phyloP scores from a whole-genome alignment of 1,140 invertebrate genomes.

The Drosophila setifemur region DNA sequence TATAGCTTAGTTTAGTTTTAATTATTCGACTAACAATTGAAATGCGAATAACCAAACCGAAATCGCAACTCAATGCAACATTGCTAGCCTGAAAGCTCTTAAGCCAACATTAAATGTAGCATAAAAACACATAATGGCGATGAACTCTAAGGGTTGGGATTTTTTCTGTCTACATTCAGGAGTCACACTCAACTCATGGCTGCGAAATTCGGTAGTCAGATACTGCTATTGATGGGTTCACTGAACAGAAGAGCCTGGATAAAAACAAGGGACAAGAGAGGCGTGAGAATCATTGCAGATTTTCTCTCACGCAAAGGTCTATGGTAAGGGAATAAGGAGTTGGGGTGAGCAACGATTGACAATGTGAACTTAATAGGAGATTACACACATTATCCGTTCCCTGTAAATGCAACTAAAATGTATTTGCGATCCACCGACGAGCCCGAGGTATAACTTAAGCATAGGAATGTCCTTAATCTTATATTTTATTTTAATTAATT shows the following conservation, averaged over 20 bases:
- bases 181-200: conserved; percentile 25
- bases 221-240: conserved; percentile 66
- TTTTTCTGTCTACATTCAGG: conserved; percentile 31
- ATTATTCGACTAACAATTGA: not conserved
- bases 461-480: no score
- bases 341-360: conserved; percentile 56
- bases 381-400: conserved; percentile 81
- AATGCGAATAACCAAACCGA: conserved; percentile 14
- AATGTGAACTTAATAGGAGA: conserved; percentile 82
- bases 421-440: conserved; percentile 79
- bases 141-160: conserved; percentile 20
- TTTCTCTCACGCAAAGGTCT: conserved; percentile 66
- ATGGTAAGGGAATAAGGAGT: not conserved
- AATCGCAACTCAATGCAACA: conserved; percentile 64
- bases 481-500: no score
- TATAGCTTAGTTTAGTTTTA: not conserved
- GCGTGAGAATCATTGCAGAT: conserved; percentile 81
- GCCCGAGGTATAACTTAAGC: no score
- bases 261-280: conserved; percentile 40
- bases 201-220: conserved; percentile 36
- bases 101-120: conserved; percentile 83
- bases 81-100: conserved; percentile 82
- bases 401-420: conserved; percentile 76
- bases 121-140: conserved; percentile 82
- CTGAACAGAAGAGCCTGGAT: conserved; percentile 53